Conservation (phyloP, 2,888 invertebrate genomes). For the Agrypnus murinus region DNA sequence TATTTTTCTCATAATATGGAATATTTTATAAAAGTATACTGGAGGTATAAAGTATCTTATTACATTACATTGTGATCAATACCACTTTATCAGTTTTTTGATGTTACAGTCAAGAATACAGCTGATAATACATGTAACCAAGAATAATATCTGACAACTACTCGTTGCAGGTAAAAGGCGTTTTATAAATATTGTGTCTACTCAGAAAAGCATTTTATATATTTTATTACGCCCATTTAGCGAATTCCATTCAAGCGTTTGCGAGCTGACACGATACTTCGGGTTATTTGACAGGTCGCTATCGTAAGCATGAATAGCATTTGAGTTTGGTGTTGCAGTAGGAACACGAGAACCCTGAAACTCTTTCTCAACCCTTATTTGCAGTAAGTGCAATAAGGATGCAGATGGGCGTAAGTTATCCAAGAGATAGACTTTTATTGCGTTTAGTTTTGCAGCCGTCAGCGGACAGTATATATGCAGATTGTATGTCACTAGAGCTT, state of each 20-base stretch:
- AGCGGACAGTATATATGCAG: conserved; percentile 41
- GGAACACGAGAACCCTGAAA: conserved; percentile 14
- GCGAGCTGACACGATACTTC: conserved; percentile 18
- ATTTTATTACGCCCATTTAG: conserved; percentile 30
- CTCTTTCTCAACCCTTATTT: conserved; percentile 8
- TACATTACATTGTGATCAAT: too few relatives aligned
- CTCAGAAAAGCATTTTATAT: conserved; percentile 15
- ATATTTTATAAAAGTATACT: too few relatives aligned
- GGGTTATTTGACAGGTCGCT: conserved; percentile 36
- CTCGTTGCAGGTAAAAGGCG: not conserved
- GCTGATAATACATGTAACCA: too few relatives aligned
- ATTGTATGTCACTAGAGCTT: conserved; percentile 40
- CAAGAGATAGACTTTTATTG: conserved; percentile 38
- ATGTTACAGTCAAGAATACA: too few relatives aligned
- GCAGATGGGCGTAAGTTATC: conserved; percentile 10
- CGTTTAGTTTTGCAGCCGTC: conserved; percentile 42
- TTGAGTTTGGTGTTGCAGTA: conserved; percentile 12
- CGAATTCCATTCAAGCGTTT: conserved; percentile 11
- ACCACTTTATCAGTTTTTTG: too few relatives aligned
- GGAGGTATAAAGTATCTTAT: too few relatives aligned
- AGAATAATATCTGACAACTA: too few relatives aligned
- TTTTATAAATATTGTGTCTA: conserved; percentile 28
- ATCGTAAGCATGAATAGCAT: conserved; percentile 33
- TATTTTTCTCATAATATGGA: too few relatives aligned
- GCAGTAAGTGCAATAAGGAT: conserved; percentile 39